Evolutionary conservation across 1,140 invertebrate species (phyloP).

Genomic region (Brachionus koreanus): DNA sequence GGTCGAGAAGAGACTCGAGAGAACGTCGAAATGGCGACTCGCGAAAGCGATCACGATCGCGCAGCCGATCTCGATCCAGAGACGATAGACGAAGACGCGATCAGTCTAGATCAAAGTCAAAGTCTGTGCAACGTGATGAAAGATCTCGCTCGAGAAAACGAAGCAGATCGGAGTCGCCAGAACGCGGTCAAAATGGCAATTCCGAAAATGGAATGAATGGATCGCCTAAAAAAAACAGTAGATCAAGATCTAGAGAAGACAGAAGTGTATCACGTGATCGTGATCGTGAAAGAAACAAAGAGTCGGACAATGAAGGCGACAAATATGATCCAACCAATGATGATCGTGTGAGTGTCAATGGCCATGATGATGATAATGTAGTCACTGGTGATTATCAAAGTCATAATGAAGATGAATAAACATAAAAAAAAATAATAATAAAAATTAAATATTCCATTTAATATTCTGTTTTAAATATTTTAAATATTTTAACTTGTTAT

Average conservation of each 20-base stretch:
- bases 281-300: background rate
- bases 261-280: background rate
- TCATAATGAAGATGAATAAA: conserved; percentile 22
- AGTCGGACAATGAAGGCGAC: background rate
- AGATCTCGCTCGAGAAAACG: background rate
- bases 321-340: background rate
- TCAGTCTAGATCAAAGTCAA: background rate
- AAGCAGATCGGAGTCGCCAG: background rate
- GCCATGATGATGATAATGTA: conserved; percentile 18
- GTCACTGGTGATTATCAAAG: conserved; percentile 33
- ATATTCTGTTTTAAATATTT: background rate
- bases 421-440: background rate
- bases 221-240: background rate
- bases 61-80: background rate
- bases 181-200: background rate
- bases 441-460: background rate
- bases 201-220: background rate
- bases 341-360: conserved; percentile 10
- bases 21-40: conserved; percentile 4
- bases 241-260: background rate
- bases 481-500: background rate
- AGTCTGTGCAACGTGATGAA: background rate
- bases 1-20: background rate
- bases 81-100: background rate
- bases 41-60: background rate